Percentiles rank a stretch among this genome's conserved stretches.
Conservation (phyloP, 2,113 vertebrate species). For the Tetraodon nigroviridis region DNA sequence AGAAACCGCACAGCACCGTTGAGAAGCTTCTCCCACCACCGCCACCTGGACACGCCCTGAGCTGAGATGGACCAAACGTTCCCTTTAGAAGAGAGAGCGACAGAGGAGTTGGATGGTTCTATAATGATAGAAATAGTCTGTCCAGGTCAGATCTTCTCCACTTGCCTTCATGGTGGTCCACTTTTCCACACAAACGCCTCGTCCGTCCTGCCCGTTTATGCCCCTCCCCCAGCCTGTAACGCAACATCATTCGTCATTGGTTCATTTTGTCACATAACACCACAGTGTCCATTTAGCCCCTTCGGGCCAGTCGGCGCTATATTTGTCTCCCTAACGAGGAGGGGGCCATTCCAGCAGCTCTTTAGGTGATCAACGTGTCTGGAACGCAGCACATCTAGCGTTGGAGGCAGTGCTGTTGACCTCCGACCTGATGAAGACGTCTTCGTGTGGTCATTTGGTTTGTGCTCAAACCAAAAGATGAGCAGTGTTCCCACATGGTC, state of each 20-base stretch:
- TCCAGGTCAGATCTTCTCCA: neutral
- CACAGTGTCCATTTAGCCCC: slow-evolving; percentile 50
- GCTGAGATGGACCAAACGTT: neutral
- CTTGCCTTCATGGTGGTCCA: neutral
- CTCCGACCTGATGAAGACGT: neutral
- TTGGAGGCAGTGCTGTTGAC: too few species aligned
- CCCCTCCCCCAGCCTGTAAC: neutral
- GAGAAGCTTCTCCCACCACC: too few species aligned
- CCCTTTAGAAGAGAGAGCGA: too few species aligned
- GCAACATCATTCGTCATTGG: slow-evolving; percentile 57
- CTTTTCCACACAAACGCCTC: slow-evolving; percentile 10
- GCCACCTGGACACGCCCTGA: too few species aligned
- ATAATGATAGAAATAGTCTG: too few species aligned
- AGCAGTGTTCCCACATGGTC: too few species aligned
- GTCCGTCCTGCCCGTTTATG: slow-evolving; percentile 8
- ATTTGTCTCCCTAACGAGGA: slow-evolving; percentile 66
- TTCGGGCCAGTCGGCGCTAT: slow-evolving; percentile 50
- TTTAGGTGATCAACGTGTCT: slow-evolving; percentile 63
- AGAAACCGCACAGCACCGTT: too few species aligned
- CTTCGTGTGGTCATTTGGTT: too few species aligned
- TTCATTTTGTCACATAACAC: slow-evolving; percentile 58
- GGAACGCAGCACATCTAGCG: slow-evolving; percentile 41
- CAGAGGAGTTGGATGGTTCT: too few species aligned
- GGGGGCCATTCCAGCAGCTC: slow-evolving; percentile 55
- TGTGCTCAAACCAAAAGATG: too few species aligned